A percentile compares a stretch with the other conserved stretches of the same genome.
Evolutionary conservation across 2,888 invertebrate species (phyloP).

Genomic region (Lucinisca nassula): DNA sequence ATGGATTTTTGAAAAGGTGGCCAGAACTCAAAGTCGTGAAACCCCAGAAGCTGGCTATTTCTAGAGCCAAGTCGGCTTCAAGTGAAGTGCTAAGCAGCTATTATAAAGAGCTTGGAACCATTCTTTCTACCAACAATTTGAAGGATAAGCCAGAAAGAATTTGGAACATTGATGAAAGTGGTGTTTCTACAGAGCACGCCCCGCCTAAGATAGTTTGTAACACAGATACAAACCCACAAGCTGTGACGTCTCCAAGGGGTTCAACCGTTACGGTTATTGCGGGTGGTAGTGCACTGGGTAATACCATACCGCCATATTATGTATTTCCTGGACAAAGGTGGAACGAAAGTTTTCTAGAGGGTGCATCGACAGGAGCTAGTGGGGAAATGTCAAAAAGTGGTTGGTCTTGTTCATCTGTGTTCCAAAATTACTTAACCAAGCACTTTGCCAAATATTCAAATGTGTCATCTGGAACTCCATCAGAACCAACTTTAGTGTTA

Average conservation of each 20-base stretch:
- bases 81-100: neutral
- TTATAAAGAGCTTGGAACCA: neutral
- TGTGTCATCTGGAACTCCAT: neutral
- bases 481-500: slow-evolving; percentile 38
- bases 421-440: neutral
- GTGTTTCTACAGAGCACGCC: neutral
- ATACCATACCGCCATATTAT: neutral
- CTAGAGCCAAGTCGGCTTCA: neutral
- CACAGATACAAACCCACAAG: neutral
- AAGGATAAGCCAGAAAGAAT: neutral
- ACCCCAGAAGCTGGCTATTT: neutral
- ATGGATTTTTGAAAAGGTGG: neutral
- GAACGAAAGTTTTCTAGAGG: neutral
- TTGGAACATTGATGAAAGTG: neutral
- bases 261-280: neutral
- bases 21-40: too few relatives aligned
- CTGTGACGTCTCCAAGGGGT: neutral
- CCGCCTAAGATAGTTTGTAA: neutral
- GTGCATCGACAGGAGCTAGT: neutral
- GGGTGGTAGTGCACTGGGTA: neutral
- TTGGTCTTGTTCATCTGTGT: neutral
- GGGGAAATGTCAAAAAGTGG: slow-evolving; percentile 5
- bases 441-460: neutral
- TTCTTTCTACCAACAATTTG: neutral
- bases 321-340: slow-evolving; percentile 2